Percentiles rank a stretch among this genome's conserved stretches.
Conservation (phyloP, 2,113 vertebrate species). For the Chauna torquata region DNA sequence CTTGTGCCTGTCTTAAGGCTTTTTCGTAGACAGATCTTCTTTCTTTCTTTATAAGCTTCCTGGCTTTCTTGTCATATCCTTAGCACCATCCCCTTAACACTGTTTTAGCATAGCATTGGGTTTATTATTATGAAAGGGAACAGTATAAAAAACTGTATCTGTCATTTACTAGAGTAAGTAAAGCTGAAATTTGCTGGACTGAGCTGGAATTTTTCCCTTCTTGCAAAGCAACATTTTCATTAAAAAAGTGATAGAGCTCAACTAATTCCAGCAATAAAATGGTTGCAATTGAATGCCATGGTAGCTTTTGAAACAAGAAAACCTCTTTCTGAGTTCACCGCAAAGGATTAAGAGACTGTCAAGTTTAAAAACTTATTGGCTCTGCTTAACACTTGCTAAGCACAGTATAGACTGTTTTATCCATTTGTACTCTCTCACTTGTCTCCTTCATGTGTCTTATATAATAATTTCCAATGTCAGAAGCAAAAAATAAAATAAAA, state of each 20-base stretch:
- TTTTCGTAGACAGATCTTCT: background rate
- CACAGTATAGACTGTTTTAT: constrained; percentile 64
- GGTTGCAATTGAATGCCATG: constrained; percentile 36
- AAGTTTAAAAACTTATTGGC: constrained; percentile 61
- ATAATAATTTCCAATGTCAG: constrained; percentile 75
- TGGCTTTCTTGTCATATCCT: background rate
- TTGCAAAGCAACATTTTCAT: constrained; percentile 25
- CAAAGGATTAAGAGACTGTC: constrained; percentile 66
- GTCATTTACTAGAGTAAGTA: constrained; percentile 16
- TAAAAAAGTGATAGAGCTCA: constrained; percentile 41
- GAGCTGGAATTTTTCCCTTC: constrained; percentile 17
- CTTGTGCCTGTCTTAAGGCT: background rate
- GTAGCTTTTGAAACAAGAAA: constrained; percentile 66
- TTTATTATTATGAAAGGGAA: constrained; percentile 51
- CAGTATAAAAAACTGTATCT: constrained; percentile 29
- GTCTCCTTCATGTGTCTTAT: constrained; percentile 67
- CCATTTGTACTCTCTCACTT: constrained; percentile 53
- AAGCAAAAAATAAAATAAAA: constrained; percentile 51
- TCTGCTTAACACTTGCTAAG: constrained; percentile 45
- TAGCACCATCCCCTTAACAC: background rate
- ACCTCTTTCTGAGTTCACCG: constrained; percentile 48
- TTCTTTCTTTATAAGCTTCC: background rate
- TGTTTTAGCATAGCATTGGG: background rate
- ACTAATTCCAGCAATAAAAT: constrained; percentile 71
- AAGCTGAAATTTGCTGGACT: constrained; percentile 43